These are phyloP conservation scores for Paraescarpia echinospica DNA, from an alignment of 1,140 invertebrate genomes.

Conservation along the genomic window DNA sequence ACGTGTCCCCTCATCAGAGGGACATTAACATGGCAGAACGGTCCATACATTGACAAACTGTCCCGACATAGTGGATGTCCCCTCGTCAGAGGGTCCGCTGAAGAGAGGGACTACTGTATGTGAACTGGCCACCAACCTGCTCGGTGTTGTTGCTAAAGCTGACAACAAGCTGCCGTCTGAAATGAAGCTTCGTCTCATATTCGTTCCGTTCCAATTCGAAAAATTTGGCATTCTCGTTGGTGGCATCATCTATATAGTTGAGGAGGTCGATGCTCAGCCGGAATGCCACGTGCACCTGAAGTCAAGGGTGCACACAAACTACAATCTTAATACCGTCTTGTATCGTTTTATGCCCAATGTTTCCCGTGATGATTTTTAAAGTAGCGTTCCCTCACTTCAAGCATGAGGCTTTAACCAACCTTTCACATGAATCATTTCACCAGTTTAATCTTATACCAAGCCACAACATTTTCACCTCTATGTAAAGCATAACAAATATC, in stretches of 20 bases:
- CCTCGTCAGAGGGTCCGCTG: too few relatives aligned
- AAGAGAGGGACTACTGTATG: too few relatives aligned
- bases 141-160: constrained; percentile 45
- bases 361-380: neutral
- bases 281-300: constrained; percentile 44
- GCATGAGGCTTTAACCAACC: neutral
- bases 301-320: neutral
- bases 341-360: neutral
- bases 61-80: too few relatives aligned
- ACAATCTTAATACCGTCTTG: neutral
- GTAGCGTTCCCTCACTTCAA: neutral
- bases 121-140: constrained; percentile 37
- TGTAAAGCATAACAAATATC: too few relatives aligned
- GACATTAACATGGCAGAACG: too few relatives aligned
- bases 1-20: too few relatives aligned
- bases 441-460: too few relatives aligned
- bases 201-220: neutral
- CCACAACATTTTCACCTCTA: too few relatives aligned
- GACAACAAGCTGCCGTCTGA: constrained; percentile 41
- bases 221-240: constrained; percentile 25
- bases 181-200: constrained; percentile 38
- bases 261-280: constrained; percentile 39
- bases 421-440: too few relatives aligned
- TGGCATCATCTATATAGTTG: constrained; percentile 20
- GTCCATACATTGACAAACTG: too few relatives aligned